Evolutionary conservation across 2,797 vertebrate species (phyloP).

Genomic region (Pristis pectinata): DNA sequence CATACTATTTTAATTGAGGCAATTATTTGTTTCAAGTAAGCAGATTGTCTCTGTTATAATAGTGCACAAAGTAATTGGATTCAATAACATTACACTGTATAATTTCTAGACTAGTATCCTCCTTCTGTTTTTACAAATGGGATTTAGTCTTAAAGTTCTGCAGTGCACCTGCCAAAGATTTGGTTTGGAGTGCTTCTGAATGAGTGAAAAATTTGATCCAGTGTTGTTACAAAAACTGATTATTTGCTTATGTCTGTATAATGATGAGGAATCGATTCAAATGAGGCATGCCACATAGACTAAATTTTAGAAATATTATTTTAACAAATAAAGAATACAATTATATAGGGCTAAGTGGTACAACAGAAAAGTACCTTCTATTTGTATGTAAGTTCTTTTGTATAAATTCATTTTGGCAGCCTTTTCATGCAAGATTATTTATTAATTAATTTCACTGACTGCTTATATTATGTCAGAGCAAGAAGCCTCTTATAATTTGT

Average conservation of each 20-base stretch:
- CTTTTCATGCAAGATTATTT: not conserved
- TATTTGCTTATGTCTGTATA: not conserved
- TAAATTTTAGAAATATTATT: not conserved
- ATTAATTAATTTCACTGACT: not conserved
- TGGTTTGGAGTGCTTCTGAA: not conserved
- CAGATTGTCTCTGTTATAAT: not conserved
- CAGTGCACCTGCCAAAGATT: constrained; percentile 26
- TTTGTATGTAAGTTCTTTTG: not conserved
- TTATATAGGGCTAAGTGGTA: not conserved
- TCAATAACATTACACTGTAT: not conserved
- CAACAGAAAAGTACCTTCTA: not conserved
- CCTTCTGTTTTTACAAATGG: not conserved
- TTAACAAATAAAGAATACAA: not conserved
- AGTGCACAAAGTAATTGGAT: not conserved
- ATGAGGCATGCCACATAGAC: not conserved
- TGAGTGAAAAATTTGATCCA: not conserved
- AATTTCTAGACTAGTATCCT: not conserved
- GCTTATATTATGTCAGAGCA: not conserved
- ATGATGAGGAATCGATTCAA: not conserved
- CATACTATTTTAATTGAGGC: not conserved
- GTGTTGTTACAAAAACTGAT: not conserved
- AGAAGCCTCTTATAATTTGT: not conserved
- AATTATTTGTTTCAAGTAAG: not conserved
- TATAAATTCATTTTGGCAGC: not conserved
- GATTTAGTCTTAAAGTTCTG: constrained; percentile 3